These are phyloP conservation scores for Paedocypris micromegethes DNA, from an alignment of 2,797 vertebrate species.

Conservation along the genomic window DNA sequence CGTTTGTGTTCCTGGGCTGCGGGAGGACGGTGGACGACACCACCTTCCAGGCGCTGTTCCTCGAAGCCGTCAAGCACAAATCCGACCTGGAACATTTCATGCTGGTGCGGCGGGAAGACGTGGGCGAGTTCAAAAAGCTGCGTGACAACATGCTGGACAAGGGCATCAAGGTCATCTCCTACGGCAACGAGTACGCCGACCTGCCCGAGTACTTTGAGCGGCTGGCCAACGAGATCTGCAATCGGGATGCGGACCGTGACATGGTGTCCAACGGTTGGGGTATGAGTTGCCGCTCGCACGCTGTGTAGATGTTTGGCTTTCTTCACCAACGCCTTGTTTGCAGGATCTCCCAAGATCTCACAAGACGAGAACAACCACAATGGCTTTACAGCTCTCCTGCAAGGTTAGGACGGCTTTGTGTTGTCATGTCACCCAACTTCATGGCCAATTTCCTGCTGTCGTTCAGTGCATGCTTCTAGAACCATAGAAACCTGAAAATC, in stretches of 20 bases:
- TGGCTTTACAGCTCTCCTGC: slow-evolving; percentile 65
- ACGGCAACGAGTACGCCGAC: slow-evolving; percentile 84
- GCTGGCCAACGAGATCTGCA: slow-evolving; percentile 85
- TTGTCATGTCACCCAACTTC: slow-evolving; percentile 21
- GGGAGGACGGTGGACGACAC: slow-evolving; percentile 94
- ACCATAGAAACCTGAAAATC: slow-evolving; percentile 27
- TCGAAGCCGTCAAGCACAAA: slow-evolving; percentile 93
- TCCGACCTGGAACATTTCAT: slow-evolving; percentile 96
- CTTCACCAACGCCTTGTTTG: neutral
- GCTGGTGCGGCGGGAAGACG: slow-evolving; percentile 88
- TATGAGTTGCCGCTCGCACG: slow-evolving; percentile 43
- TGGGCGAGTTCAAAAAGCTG: slow-evolving; percentile 92
- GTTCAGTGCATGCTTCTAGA: slow-evolving; percentile 55
- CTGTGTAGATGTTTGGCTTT: neutral
- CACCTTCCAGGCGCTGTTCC: slow-evolving; percentile 91
- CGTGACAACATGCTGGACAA: slow-evolving; percentile 97
- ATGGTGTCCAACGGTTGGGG: slow-evolving; percentile 62
- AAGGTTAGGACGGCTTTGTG: slow-evolving; percentile 64
- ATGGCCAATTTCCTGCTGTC: slow-evolving; percentile 15
- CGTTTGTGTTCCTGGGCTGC: slow-evolving; percentile 92
- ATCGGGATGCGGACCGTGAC: slow-evolving; percentile 67
- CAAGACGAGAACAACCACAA: slow-evolving; percentile 65
- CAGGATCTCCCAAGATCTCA: slow-evolving; percentile 62
- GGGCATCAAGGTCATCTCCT: slow-evolving; percentile 94
- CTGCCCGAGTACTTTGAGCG: slow-evolving; percentile 90